Evolutionary conservation across 92 coral and sea anemone genomes (phyloP).

Genomic region (Montipora capitata): DNA sequence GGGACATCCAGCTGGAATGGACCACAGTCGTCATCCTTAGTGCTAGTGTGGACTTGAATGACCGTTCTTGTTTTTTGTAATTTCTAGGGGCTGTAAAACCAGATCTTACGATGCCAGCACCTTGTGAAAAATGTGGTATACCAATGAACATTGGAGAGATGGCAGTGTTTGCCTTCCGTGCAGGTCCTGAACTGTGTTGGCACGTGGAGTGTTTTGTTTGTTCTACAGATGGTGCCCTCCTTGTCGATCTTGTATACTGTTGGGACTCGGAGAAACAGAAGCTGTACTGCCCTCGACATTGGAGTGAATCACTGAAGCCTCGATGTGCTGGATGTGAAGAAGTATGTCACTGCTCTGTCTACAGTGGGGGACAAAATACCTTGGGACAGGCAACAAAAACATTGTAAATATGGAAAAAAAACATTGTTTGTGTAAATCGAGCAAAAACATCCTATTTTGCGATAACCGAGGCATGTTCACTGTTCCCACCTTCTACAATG

Average conservation of each 20-base stretch:
- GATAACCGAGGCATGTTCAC: too few species aligned
- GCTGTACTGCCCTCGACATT: slow-evolving; percentile 89
- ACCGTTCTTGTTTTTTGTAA: background rate
- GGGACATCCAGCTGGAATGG: too few species aligned
- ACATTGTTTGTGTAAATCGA: too few species aligned
- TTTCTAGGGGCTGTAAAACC: slow-evolving; percentile 80
- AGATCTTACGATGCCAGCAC: slow-evolving; percentile 62
- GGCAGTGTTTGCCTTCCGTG: slow-evolving; percentile 92
- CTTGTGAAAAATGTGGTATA: slow-evolving; percentile 77
- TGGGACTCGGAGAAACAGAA: slow-evolving; percentile 67
- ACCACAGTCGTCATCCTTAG: too few species aligned
- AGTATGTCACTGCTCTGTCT: slow-evolving; percentile 49
- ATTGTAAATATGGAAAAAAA: too few species aligned
- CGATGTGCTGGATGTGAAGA: slow-evolving; percentile 99
- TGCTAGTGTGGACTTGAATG: background rate
- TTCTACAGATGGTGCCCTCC: slow-evolving; percentile 80
- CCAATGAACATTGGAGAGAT: slow-evolving; percentile 86
- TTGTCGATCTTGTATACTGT: slow-evolving; percentile 91
- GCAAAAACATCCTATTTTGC: too few species aligned
- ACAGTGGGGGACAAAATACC: too few species aligned
- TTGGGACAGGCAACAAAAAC: too few species aligned
- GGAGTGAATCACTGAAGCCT: slow-evolving; percentile 89
- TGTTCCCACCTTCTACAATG: too few species aligned
- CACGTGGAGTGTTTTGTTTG: slow-evolving; percentile 93
- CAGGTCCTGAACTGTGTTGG: slow-evolving; percentile 90